Base-by-base conservation (phyloP, 1,140 invertebrate genomes). In the Aphidius ervi region DNA sequence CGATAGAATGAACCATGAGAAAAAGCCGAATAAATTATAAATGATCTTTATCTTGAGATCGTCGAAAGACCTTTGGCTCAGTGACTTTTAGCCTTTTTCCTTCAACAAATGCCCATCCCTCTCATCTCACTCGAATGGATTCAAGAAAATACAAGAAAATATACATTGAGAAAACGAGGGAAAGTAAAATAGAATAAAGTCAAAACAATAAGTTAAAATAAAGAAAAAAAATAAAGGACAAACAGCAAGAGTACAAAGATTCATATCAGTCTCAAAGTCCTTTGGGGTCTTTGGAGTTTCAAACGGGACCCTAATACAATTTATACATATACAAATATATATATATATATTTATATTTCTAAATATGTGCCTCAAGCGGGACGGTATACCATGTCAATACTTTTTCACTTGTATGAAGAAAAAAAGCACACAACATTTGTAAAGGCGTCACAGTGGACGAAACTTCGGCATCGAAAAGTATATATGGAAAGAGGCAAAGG, bases 1-100 rank as follows among this genome's bases (percentile, higher is more conserved):
- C 9, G 48, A 48, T 8, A 20, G 41, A 31, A 31, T 47, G 46
- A 59, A 45, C 41, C 41, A 42, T 50, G 48, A 31, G 47, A 23
- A 68, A 68, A 72, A 76, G 70, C 73, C 68, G 73, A 73, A 78
- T 77, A 78, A 76, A 77, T 77, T 76, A 77, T 77, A 31, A 31
- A 31, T 31, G 23, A 31, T 31, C 23, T 31, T 31, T 31, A 31
- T 31, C 23, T 31, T 31, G 23, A 31, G 23, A 31, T 31, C 4
- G 23, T 31, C 23, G 23, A 31, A 31, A 31, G 23, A 31, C 23
- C 23, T 31, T 31, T 31, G 23, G 23, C 23, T 31, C 23, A 31
- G 23, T 31, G 23, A 31, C 23, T 31, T 31, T 31, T 31, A 31
- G 23, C 23, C 23, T 31, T 31, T 31, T 31, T 31, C 23, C 23